These are phyloP conservation scores for Rhyzopertha dominica DNA, from an alignment of 1,140 invertebrate species.

Conservation along the genomic window DNA sequence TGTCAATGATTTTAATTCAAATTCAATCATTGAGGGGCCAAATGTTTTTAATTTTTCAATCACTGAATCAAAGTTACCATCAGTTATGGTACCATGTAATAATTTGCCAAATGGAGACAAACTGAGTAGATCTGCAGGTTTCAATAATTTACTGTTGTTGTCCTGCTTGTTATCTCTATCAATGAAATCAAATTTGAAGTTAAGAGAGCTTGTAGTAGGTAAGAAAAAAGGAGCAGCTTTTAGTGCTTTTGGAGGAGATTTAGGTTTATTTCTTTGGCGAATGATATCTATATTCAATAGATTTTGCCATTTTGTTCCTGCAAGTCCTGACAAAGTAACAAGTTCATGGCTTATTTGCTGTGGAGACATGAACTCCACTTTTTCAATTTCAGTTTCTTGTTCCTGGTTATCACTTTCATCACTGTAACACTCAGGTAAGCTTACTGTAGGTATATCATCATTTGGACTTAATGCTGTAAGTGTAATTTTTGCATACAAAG, in stretches of 20 bases:
- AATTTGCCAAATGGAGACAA: slow-evolving; percentile 63
- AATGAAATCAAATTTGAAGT: slow-evolving; percentile 74
- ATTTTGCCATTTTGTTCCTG: slow-evolving; percentile 90
- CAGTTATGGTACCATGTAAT: slow-evolving; percentile 46
- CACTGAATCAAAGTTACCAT: slow-evolving; percentile 52
- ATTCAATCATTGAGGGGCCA: slow-evolving; percentile 81
- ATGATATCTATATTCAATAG: slow-evolving; percentile 86
- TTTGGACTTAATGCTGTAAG: slow-evolving; percentile 64
- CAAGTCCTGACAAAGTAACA: slow-evolving; percentile 79
- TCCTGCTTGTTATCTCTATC: slow-evolving; percentile 45
- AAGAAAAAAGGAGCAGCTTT: slow-evolving; percentile 93
- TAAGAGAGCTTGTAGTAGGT: slow-evolving; percentile 79
- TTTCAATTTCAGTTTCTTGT: slow-evolving; percentile 42
- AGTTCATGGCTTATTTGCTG: slow-evolving; percentile 77
- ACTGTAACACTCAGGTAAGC: slow-evolving; percentile 52
- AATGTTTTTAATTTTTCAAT: slow-evolving; percentile 74
- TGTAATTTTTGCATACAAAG: slow-evolving; percentile 74
- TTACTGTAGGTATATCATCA: slow-evolving; percentile 55
- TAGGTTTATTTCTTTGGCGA: slow-evolving; percentile 88
- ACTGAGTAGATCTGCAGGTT: slow-evolving; percentile 55
- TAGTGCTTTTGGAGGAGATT: slow-evolving; percentile 70
- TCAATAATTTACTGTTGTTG: slow-evolving; percentile 50
- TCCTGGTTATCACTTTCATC: slow-evolving; percentile 35
- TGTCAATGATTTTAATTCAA: slow-evolving; percentile 79
- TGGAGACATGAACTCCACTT: slow-evolving; percentile 66